Percentiles rank a stretch among this genome's conserved stretches.
These are phyloP conservation scores for Sebastes diploproa DNA, from an alignment of 2,797 vertebrate species.

Conservation along the genomic window DNA sequence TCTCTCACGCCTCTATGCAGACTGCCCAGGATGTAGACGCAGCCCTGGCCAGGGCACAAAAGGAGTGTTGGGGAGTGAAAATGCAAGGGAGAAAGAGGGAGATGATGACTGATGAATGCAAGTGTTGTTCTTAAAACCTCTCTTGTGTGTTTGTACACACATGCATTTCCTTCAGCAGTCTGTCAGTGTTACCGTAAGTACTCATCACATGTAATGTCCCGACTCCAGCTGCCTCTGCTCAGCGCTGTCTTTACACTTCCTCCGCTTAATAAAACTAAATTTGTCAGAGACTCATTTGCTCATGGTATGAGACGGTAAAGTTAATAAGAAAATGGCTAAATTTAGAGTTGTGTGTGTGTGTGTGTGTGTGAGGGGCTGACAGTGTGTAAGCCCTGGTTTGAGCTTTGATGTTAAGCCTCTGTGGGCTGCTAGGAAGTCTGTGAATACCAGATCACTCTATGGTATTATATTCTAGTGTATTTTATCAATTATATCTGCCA, in stretches of 20 bases:
- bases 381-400: neutral
- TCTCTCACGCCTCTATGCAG: slow-evolving; percentile 50
- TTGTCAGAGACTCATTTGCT: slow-evolving; percentile 33
- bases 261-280: slow-evolving; percentile 29
- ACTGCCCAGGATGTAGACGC: slow-evolving; percentile 20
- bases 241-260: neutral
- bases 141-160: neutral
- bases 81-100: neutral
- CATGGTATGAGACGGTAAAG: slow-evolving; percentile 14
- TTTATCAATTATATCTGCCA: neutral
- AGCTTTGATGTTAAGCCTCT: slow-evolving; percentile 16
- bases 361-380: neutral
- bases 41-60: neutral
- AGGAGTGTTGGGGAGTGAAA: slow-evolving; percentile 10
- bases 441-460: neutral
- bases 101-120: slow-evolving; percentile 29
- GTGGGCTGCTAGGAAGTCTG: neutral
- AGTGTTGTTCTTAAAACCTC: slow-evolving; percentile 12
- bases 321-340: slow-evolving; percentile 44
- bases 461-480: neutral
- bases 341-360: slow-evolving; percentile 12
- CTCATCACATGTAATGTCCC: neutral
- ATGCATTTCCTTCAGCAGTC: neutral
- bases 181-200: neutral
- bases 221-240: slow-evolving; percentile 17